phyloP scores from a whole-genome alignment of 2,888 invertebrate genomes.

The Nomada goodeniana region DNA sequence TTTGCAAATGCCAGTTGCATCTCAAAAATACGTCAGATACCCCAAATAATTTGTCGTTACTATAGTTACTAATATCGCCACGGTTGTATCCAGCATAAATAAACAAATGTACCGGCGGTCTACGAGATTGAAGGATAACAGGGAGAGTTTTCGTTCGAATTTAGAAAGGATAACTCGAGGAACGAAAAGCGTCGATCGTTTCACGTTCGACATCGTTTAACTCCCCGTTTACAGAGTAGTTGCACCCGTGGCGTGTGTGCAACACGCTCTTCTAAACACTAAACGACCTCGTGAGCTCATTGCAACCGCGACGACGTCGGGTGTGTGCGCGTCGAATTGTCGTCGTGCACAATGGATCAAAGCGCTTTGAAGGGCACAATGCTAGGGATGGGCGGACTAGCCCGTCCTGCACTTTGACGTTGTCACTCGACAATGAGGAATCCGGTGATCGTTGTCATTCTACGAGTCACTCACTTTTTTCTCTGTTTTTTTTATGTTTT shows the following conservation, averaged over 20 bases:
- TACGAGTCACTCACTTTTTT: conserved; percentile 49
- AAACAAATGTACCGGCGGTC: not conserved
- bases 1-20: too few relatives aligned
- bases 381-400: conserved; percentile 77
- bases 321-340: conserved; percentile 61
- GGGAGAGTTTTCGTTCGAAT: not conserved
- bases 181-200: conserved; percentile 28
- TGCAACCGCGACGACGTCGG: conserved; percentile 34
- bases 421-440: conserved; percentile 43
- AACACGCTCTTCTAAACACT: conserved; percentile 40
- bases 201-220: conserved; percentile 34
- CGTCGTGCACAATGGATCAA: conserved; percentile 60
- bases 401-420: conserved; percentile 62
- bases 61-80: too few relatives aligned
- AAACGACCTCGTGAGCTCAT: conserved; percentile 61
- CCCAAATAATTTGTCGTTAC: too few relatives aligned
- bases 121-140: not conserved
- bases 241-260: conserved; percentile 17
- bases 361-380: conserved; percentile 71
- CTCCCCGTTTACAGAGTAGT: conserved; percentile 23
- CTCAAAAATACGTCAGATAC: too few relatives aligned
- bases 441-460: conserved; percentile 58
- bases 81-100: not conserved
- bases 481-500: not conserved
- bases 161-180: not conserved